Evolutionary conservation across 1,140 invertebrate species (phyloP).

Genomic region (Monomorium pharaonis): DNA sequence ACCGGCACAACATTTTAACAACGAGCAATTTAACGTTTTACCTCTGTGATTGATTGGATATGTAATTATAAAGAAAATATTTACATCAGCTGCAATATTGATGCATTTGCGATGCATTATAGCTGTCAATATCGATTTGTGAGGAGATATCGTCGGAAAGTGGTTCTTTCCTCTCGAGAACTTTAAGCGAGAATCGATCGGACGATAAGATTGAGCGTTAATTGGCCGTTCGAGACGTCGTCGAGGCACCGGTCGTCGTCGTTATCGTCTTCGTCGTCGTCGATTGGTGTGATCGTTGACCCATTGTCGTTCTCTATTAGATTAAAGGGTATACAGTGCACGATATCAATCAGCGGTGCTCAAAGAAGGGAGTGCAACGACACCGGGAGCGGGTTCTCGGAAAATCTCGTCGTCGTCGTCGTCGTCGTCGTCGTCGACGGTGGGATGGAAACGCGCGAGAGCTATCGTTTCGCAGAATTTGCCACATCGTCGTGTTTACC

Average conservation of each 20-base stretch:
- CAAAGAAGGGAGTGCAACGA: conserved; percentile 20
- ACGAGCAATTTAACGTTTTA: not conserved
- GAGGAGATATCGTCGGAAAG: not conserved
- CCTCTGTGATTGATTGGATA: not conserved
- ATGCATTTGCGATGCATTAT: not conserved
- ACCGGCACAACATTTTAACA: conserved; percentile 49
- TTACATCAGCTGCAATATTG: not conserved
- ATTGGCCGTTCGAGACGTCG: conserved; percentile 50
- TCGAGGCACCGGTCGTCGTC: conserved; percentile 18
- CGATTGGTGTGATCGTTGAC: conserved; percentile 79
- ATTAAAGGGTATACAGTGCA: conserved; percentile 69
- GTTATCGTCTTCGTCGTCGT: not conserved
- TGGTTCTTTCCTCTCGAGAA: not conserved
- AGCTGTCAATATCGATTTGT: conserved; percentile 17
- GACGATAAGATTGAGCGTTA: conserved; percentile 62
- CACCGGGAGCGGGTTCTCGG: not conserved
- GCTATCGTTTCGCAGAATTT: conserved; percentile 37
- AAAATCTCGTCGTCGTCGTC: conserved; percentile 40
- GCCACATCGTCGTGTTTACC: conserved; percentile 17
- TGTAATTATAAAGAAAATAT: not conserved
- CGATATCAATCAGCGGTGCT: conserved; percentile 52
- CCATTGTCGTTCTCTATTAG: conserved; percentile 79
- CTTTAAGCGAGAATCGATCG: conserved; percentile 52
- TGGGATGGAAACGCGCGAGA: conserved; percentile 4
- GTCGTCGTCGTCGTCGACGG: not conserved